Conservation (phyloP, 2,113 vertebrate genomes). For the Elephantulus edwardii region DNA sequence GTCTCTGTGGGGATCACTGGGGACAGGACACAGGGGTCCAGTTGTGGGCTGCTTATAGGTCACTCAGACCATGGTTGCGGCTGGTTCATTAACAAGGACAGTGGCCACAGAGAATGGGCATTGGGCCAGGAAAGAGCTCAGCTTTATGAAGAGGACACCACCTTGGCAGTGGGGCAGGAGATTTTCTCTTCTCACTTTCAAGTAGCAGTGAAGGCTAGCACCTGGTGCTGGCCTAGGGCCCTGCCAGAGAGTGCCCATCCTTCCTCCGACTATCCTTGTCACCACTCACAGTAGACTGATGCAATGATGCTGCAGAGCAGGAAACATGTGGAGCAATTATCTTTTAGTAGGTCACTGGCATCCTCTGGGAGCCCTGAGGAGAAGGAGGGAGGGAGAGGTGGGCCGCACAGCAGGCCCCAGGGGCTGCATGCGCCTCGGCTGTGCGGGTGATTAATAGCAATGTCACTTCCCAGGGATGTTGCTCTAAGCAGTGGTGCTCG, state of each 20-base stretch:
- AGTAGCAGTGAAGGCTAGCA: not conserved
- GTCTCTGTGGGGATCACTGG: not conserved
- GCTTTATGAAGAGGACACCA: not conserved
- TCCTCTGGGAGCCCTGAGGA: slow-evolving; percentile 70
- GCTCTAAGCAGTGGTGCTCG: slow-evolving; percentile 63
- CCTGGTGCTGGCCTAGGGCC: not conserved
- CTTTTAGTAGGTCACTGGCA: slow-evolving; percentile 76
- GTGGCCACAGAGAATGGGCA: not conserved
- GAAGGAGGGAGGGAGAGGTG: slow-evolving; percentile 48
- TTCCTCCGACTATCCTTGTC: not conserved
- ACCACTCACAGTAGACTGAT: slow-evolving; percentile 54
- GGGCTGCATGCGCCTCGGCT: slow-evolving; percentile 39
- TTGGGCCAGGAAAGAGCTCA: not conserved
- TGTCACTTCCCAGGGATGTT: slow-evolving; percentile 69
- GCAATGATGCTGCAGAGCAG: slow-evolving; percentile 54
- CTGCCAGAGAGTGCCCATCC: not conserved
- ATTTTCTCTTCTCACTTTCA: not conserved
- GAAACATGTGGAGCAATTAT: slow-evolving; percentile 74
- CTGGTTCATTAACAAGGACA: not conserved
- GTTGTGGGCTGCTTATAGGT: not conserved
- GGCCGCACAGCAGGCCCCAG: not conserved
- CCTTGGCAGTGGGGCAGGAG: not conserved
- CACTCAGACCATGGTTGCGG: not conserved
- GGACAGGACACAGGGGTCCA: not conserved
- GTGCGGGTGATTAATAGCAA: slow-evolving; percentile 70